Evolutionary conservation across 2,888 invertebrate genomes (phyloP).

Genomic region (Anthoptus insignis): DNA sequence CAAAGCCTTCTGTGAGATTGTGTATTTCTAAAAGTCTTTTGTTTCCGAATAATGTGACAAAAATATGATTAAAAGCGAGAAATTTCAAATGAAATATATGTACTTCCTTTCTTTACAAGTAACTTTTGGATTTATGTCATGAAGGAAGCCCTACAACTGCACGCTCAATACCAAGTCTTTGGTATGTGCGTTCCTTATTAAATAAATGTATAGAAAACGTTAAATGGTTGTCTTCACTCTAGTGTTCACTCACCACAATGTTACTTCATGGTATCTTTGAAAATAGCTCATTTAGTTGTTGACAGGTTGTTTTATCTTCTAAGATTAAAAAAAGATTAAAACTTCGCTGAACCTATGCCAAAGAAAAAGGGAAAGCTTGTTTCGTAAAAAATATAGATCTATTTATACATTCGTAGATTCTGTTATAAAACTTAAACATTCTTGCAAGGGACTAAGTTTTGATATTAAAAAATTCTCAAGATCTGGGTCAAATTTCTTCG

Average conservation of each 20-base stretch:
- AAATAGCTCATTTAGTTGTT: neutral
- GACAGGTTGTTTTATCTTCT: conserved; percentile 15
- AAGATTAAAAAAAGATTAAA: conserved; percentile 16
- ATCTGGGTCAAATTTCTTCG: conserved; percentile 1
- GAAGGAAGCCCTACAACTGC: neutral
- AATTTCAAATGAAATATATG: no score
- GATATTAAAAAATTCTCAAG: neutral
- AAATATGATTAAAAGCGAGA: no score
- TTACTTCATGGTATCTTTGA: neutral
- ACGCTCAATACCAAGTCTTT: neutral
- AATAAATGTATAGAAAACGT: neutral
- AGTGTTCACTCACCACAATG: conserved; percentile 10
- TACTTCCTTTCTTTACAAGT: no score
- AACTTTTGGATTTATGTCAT: no score
- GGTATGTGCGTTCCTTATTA: neutral
- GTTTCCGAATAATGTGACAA: neutral
- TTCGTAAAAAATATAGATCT: neutral
- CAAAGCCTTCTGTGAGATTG: conserved; percentile 53
- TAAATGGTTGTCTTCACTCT: conserved; percentile 6
- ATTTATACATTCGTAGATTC: neutral
- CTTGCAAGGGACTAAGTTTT: neutral
- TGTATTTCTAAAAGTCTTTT: conserved; percentile 20
- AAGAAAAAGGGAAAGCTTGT: conserved; percentile 43
- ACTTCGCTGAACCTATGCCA: conserved; percentile 45
- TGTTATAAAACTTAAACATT: neutral